phyloP scores from a whole-genome alignment of 2,888 invertebrate genomes.

The Phaonia tiefii region DNA sequence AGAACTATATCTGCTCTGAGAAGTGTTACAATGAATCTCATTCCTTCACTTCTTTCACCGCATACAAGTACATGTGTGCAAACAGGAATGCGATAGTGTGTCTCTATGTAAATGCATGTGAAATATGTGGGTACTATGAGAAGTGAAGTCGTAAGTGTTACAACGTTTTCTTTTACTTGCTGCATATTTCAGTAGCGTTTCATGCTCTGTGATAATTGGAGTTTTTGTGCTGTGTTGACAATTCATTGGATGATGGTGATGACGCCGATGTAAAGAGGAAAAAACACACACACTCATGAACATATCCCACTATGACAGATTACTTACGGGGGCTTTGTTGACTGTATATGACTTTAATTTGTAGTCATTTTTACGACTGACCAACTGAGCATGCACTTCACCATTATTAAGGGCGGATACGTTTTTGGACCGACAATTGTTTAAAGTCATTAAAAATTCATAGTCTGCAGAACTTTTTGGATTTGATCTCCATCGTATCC shows the following conservation, averaged over 20 bases:
- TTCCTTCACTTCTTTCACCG: slow-evolving; percentile 4
- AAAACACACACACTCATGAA: neutral
- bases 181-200: slow-evolving; percentile 50
- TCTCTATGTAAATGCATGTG: neutral
- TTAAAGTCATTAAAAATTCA: slow-evolving; percentile 11
- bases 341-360: slow-evolving; percentile 36
- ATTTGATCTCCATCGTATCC: too few relatives aligned
- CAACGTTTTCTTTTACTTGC: slow-evolving; percentile 41
- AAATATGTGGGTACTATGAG: too few relatives aligned
- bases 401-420: neutral
- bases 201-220: slow-evolving; percentile 52
- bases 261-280: neutral
- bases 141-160: slow-evolving; percentile 43
- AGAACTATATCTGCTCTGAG: slow-evolving; percentile 37
- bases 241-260: slow-evolving; percentile 31
- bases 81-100: neutral
- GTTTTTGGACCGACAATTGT: slow-evolving; percentile 6
- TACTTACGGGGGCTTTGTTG: neutral
- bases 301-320: neutral
- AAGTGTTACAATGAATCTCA: slow-evolving; percentile 36
- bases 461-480: too few relatives aligned
- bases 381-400: slow-evolving; percentile 12
- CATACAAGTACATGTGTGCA: neutral
- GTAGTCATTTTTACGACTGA: slow-evolving; percentile 38
- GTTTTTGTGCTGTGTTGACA: slow-evolving; percentile 45